A percentile compares a stretch with the other conserved stretches of the same genome.
phyloP scores from a whole-genome alignment of 2,797 vertebrate genomes.

The Glyptemys insculpta region DNA sequence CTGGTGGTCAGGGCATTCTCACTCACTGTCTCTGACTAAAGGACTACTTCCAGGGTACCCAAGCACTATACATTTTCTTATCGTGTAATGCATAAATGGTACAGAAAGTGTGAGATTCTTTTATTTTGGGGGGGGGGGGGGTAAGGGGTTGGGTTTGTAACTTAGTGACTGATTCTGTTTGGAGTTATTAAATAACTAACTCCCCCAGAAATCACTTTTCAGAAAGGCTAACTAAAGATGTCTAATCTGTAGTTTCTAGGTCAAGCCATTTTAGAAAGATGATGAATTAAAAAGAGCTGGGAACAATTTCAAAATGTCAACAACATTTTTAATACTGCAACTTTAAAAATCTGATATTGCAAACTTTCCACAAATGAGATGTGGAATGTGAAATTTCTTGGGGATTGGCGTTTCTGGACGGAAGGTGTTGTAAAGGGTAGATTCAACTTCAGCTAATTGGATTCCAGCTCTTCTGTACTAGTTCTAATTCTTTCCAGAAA shows the following conservation, averaged over 20 bases:
- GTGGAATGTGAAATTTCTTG: background rate
- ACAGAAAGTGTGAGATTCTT: background rate
- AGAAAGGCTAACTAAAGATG: background rate
- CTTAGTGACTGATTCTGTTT: background rate
- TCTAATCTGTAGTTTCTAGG: background rate
- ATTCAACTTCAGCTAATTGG: background rate
- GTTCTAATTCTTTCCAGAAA: background rate
- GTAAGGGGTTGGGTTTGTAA: no score
- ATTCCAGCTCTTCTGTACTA: background rate
- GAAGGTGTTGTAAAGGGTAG: background rate
- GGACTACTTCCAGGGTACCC: background rate
- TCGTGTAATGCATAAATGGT: background rate
- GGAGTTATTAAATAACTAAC: background rate
- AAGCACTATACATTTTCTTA: background rate
- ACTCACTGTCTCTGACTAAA: background rate
- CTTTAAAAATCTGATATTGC: background rate
- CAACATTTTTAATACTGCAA: background rate
- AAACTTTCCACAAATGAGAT: background rate
- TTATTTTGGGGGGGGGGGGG: no score
- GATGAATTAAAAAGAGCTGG: background rate
- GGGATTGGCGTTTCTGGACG: background rate
- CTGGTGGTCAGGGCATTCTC: background rate
- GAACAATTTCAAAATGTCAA: background rate
- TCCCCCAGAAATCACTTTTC: background rate
- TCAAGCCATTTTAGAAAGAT: background rate